Conservation (phyloP, 2,113 vertebrate genomes). For the Cinclus cinclus region DNA sequence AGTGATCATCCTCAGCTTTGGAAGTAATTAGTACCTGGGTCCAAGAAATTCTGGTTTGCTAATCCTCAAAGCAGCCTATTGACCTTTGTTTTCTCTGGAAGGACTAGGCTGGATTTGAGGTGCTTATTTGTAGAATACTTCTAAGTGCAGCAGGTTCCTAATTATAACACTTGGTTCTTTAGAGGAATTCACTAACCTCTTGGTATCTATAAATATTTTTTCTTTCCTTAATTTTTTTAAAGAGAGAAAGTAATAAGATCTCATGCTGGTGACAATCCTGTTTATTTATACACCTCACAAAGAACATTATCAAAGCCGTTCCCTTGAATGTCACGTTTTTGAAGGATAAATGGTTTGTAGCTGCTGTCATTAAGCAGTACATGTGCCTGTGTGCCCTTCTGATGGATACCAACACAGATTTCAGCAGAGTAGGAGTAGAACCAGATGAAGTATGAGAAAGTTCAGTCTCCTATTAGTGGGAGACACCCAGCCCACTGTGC, state of each 20-base stretch:
- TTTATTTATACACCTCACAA: conserved; percentile 17
- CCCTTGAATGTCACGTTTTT: neutral
- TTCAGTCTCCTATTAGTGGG: neutral
- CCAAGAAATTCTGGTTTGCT: conserved; percentile 56
- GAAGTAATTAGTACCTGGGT: conserved; percentile 34
- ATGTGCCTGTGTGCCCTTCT: neutral
- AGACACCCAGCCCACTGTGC: neutral
- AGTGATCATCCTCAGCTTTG: conserved; percentile 18
- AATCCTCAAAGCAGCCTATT: conserved; percentile 41
- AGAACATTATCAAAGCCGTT: conserved; percentile 16
- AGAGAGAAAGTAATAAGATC: conserved; percentile 24
- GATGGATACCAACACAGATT: neutral
- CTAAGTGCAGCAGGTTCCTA: conserved; percentile 30
- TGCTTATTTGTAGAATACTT: conserved; percentile 59
- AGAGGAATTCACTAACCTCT: conserved; percentile 49
- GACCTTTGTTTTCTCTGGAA: conserved; percentile 60
- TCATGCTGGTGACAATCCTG: neutral
- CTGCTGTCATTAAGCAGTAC: neutral
- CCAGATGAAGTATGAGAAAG: neutral
- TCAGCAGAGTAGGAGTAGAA: neutral
- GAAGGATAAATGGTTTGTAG: neutral
- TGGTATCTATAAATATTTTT: conserved; percentile 48
- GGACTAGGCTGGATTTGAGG: conserved; percentile 21
- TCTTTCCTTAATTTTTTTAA: neutral
- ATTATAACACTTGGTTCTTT: conserved; percentile 48